phyloP scores from a whole-genome alignment of 2,113 vertebrate species.

The Girardinichthys multiradiatus region DNA sequence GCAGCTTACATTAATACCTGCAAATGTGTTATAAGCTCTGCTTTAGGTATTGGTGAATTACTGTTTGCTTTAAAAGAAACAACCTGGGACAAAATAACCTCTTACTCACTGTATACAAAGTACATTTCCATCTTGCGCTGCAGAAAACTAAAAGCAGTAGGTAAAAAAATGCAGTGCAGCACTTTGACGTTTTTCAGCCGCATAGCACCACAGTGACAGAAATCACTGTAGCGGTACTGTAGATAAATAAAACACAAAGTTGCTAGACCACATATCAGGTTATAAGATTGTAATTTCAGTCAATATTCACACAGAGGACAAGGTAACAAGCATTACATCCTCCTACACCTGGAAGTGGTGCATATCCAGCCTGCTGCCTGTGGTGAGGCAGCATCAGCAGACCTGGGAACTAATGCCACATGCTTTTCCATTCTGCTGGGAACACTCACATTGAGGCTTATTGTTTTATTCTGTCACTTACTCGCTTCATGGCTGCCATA shows the following conservation, averaged over 20 bases:
- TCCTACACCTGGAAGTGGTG: conserved; percentile 57
- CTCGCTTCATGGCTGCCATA: conserved; percentile 69
- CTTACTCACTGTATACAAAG: conserved; percentile 49
- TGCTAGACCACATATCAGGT: conserved; percentile 42
- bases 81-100: conserved; percentile 52
- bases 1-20: conserved; percentile 1
- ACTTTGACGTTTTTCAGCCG: conserved; percentile 54
- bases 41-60: conserved; percentile 34
- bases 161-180: conserved; percentile 58
- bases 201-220: conserved; percentile 41
- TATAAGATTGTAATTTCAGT: conserved; percentile 61
- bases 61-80: conserved; percentile 58
- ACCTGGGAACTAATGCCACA: conserved; percentile 39
- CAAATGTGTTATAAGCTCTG: conserved; percentile 17
- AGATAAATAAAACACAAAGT: conserved; percentile 49
- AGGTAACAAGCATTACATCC: conserved; percentile 65
- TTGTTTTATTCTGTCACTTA: conserved; percentile 81
- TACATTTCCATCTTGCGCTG: conserved; percentile 50
- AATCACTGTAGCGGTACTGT: conserved; percentile 46
- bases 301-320: conserved; percentile 60
- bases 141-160: conserved; percentile 46
- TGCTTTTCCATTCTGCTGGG: conserved; percentile 32
- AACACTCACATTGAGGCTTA: conserved; percentile 63
- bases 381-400: conserved; percentile 17
- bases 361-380: conserved; percentile 47